These are phyloP conservation scores for Hermodice carunculata DNA, from an alignment of 2,888 invertebrate species.

Conservation along the genomic window DNA sequence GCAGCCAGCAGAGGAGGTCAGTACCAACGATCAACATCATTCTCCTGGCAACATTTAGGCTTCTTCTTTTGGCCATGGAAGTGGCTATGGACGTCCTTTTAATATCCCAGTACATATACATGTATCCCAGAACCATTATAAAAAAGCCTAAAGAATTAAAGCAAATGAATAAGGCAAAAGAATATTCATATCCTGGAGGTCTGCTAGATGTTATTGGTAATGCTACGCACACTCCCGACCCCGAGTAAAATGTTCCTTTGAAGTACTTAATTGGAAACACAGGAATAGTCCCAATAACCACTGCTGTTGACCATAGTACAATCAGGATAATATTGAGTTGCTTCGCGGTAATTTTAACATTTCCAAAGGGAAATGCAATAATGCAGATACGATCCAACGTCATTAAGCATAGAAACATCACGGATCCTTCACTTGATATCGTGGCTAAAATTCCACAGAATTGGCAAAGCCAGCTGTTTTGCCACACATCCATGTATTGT, in stretches of 20 bases:
- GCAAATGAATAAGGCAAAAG: slow-evolving; percentile 5
- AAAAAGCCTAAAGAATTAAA: slow-evolving; percentile 12
- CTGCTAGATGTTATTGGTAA: slow-evolving; percentile 9
- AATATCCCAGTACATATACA: slow-evolving; percentile 10
- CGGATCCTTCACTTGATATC: slow-evolving; percentile 59
- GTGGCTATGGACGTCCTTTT: neutral
- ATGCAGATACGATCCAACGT: slow-evolving; percentile 66
- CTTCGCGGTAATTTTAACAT: neutral
- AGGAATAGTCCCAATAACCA: neutral
- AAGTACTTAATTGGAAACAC: slow-evolving; percentile 11
- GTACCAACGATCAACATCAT: slow-evolving; percentile 16
- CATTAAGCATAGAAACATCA: slow-evolving; percentile 67
- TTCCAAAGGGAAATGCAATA: slow-evolving; percentile 56
- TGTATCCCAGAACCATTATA: slow-evolving; percentile 16
- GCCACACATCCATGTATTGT: slow-evolving; percentile 46
- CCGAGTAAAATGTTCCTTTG: slow-evolving; percentile 8
- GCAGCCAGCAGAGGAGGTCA: slow-evolving; percentile 21
- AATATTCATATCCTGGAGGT: slow-evolving; percentile 10
- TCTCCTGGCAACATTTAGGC: slow-evolving; percentile 5
- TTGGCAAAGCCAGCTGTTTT: slow-evolving; percentile 39
- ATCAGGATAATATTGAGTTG: slow-evolving; percentile 1
- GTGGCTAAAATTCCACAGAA: slow-evolving; percentile 45
- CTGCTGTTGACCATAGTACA: neutral
- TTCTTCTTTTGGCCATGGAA: too few species aligned
- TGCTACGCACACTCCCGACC: slow-evolving; percentile 17